Base-by-base conservation (phyloP, 2,113 vertebrate genomes). In the Xiphophorus maculatus region DNA sequence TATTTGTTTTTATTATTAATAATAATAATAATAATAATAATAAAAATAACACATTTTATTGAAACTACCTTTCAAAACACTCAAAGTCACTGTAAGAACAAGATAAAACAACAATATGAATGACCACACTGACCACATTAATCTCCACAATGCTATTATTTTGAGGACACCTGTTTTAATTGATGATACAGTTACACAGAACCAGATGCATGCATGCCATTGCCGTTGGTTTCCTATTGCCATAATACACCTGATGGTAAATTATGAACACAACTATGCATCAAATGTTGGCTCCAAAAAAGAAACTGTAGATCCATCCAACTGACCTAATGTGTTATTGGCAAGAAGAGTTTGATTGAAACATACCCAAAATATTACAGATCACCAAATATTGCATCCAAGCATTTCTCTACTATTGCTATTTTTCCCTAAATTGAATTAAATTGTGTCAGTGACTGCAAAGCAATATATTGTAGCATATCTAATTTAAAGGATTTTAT, bases 401-500 rank as follows among this genome's bases (percentile, higher is more conserved):
- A 58, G 51, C 19, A 58, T 25, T 10, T 9, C 17, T n/a, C 51
- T 58, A 25, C 9, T n/a, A n/a, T 9, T 58, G 51, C 25, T 9
- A 10, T 10, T 58, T 58, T 58, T 2, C 51, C 9, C 7, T n/a
- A n/a, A n/a, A 58, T 58, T n/a, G 10, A n/a, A n/a, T 58, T 7
- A 58, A 58, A 58, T 10, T n/a, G 9, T 25, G 25, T 9, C 17
- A 17, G 17, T 48, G 17, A 48, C 44, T 6, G 0, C 22, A 58
- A 58, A 22, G 9, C 22, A n/a, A 11, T 58, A 58, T 54, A 25
- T 19, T 22, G 17, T 9, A 54, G 6, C 48, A 51, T 51, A 68
- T 75, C 35, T 42, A 37, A 69, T 80, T 61, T 66, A 13, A 48
- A 65, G 74, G 66, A 71, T 62, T 71, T 71, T 44, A 68, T 71